Percentiles rank a stretch among this genome's conserved stretches.
Evolutionary conservation across 2,113 vertebrate genomes (phyloP).

Genomic region (Gila orcuttii): DNA sequence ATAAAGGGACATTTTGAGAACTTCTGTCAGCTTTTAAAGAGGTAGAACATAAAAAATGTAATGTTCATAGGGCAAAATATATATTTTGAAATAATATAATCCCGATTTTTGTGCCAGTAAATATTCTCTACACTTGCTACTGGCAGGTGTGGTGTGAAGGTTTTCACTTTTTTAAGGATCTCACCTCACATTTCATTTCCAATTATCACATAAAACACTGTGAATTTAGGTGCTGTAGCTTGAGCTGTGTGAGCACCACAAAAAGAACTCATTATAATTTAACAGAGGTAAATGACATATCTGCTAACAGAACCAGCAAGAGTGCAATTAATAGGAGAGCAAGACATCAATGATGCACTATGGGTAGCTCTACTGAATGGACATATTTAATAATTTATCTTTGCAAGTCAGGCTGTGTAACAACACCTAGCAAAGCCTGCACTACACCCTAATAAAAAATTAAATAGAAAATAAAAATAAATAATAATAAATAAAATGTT

Average conservation of each 20-base stretch:
- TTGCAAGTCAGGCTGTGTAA: neutral
- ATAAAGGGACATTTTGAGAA: neutral
- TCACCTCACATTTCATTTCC: neutral
- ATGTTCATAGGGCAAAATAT: neutral
- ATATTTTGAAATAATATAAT: neutral
- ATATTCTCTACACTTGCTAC: neutral
- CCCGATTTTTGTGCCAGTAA: no score
- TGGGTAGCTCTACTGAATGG: neutral
- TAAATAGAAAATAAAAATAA: neutral
- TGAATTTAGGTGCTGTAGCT: neutral
- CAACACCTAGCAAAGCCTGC: neutral
- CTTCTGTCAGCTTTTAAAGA: neutral
- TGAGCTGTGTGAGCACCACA: neutral
- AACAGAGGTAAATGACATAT: neutral
- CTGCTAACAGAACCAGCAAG: neutral
- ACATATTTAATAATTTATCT: slow-evolving; percentile 3
- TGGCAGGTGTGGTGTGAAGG: neutral
- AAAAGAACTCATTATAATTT: neutral
- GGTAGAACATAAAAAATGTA: neutral
- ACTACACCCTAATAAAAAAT: neutral
- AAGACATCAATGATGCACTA: neutral
- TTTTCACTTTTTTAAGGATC: neutral
- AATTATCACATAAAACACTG: slow-evolving; percentile 8
- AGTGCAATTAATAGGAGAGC: neutral
- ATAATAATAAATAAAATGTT: neutral